Conservation (phyloP, 2,888 invertebrate species). For the Cephus sareptanus region DNA sequence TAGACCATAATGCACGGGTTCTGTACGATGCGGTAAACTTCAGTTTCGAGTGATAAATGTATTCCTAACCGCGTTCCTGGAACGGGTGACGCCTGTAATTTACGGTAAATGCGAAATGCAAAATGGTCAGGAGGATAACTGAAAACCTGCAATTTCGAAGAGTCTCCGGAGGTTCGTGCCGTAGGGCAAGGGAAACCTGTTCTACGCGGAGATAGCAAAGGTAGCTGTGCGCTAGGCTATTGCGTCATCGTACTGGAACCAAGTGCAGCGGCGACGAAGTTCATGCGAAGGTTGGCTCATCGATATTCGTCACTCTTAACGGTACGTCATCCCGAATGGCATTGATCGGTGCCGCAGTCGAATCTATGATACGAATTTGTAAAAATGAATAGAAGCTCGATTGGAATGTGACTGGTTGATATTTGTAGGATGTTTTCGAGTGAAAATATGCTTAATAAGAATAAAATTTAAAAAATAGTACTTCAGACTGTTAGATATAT, state of each 20-base stretch:
- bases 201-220: neutral
- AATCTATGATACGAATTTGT: neutral
- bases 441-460: neutral
- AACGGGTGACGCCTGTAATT: neutral
- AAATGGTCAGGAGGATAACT: neutral
- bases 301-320: neutral
- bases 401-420: neutral
- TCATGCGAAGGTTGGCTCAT: neutral
- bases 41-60: conserved; percentile 23
- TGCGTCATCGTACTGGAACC: neutral
- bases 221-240: neutral
- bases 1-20: conserved; percentile 27
- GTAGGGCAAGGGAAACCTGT: neutral
- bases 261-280: neutral
- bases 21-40: conserved; percentile 22
- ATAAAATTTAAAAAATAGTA: neutral
- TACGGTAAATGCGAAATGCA: conserved; percentile 6
- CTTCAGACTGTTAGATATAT: neutral
- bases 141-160: conserved; percentile 9
- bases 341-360: neutral
- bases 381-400: neutral
- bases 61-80: conserved; percentile 18
- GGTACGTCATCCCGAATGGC: neutral
- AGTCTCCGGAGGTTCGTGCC: neutral
- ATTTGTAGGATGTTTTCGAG: neutral